phyloP scores from a whole-genome alignment of 2,888 invertebrate genomes.

The Alcis repandata region DNA sequence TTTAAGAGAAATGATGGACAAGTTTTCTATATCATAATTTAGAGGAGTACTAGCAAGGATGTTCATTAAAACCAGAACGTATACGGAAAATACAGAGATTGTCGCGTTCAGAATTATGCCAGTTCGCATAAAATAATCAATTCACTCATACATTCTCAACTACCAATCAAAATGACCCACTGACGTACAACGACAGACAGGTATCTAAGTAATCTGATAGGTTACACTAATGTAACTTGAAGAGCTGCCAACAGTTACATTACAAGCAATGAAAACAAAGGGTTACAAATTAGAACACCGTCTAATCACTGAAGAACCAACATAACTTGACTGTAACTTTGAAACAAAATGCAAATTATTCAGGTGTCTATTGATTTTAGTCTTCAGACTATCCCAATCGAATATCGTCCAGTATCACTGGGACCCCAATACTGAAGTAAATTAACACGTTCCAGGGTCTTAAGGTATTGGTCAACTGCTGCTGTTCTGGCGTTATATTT shows the following conservation, averaged over 20 bases:
- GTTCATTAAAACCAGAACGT: too few species aligned
- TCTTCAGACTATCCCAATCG: slow-evolving; percentile 48
- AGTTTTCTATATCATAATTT: too few species aligned
- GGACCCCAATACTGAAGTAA: not conserved
- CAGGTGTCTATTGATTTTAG: slow-evolving; percentile 48
- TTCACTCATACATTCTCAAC: not conserved
- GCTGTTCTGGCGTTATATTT: slow-evolving; percentile 62
- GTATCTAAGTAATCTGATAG: not conserved
- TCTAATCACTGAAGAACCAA: slow-evolving; percentile 12
- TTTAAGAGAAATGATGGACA: too few species aligned
- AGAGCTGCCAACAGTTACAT: not conserved
- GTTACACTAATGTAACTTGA: not conserved
- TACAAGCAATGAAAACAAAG: not conserved
- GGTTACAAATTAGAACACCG: not conserved
- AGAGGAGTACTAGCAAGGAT: too few species aligned
- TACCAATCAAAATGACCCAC: not conserved
- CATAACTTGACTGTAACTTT: slow-evolving; percentile 6
- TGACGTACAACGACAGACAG: not conserved
- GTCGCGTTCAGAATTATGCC: too few species aligned
- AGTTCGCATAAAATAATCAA: too few species aligned
- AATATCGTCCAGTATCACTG: slow-evolving; percentile 1
- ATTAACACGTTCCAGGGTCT: not conserved
- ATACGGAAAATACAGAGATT: too few species aligned
- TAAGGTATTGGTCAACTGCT: slow-evolving; percentile 27
- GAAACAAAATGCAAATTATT: slow-evolving; percentile 7